phyloP scores from a whole-genome alignment of 2,797 vertebrate species.

The Neoniphon sammara region DNA sequence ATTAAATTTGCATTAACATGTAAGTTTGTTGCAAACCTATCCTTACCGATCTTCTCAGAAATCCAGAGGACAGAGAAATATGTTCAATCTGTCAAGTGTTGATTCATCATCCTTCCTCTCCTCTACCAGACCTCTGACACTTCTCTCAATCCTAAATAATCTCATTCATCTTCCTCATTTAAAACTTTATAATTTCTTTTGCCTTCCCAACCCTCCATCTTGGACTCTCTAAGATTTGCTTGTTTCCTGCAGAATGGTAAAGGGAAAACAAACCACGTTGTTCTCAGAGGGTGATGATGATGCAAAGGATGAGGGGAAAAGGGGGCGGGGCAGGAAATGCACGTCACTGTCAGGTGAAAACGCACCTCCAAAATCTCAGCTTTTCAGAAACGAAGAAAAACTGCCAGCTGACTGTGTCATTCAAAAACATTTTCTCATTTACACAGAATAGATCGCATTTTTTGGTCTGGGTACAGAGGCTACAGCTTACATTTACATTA shows the following conservation, averaged over 20 bases:
- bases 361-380: too few relatives aligned
- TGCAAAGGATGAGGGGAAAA: background rate
- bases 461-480: too few relatives aligned
- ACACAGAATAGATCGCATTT: too few relatives aligned
- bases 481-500: too few relatives aligned
- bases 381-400: too few relatives aligned
- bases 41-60: background rate
- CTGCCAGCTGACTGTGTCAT: too few relatives aligned
- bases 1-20: too few relatives aligned
- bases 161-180: background rate
- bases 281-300: background rate
- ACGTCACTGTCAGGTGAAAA: too few relatives aligned
- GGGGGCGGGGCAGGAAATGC: background rate
- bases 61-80: background rate
- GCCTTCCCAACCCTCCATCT: background rate
- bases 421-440: too few relatives aligned
- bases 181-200: background rate
- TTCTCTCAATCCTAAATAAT: conserved; percentile 1
- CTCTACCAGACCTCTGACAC: background rate
- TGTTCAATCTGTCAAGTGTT: background rate
- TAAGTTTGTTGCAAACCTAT: background rate
- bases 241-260: background rate
- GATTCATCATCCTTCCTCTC: conserved; percentile 9
- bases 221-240: background rate
- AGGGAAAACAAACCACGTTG: background rate